Conservation (phyloP, 2,797 vertebrate species). For the Pempheris klunzingeri region DNA sequence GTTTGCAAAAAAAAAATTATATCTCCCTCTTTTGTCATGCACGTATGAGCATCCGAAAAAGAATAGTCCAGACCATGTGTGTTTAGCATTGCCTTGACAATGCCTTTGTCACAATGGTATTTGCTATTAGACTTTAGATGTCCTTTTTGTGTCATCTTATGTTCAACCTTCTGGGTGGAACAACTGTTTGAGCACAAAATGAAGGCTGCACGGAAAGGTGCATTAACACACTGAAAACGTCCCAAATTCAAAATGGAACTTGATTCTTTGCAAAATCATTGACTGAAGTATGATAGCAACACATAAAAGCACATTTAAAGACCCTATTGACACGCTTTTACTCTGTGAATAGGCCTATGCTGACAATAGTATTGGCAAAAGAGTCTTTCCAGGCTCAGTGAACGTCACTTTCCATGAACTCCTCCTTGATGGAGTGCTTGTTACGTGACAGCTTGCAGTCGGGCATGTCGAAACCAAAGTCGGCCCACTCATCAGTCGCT, state of each 20-base stretch:
- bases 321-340: constrained; percentile 18
- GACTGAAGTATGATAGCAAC: constrained; percentile 39
- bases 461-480: constrained; percentile 98
- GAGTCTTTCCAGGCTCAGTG: constrained; percentile 82
- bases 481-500: constrained; percentile 92
- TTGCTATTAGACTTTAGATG: constrained; percentile 19
- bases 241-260: constrained; percentile 23
- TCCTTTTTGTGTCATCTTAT: constrained; percentile 23
- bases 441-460: constrained; percentile 92
- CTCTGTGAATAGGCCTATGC: constrained; percentile 26
- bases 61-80: constrained; percentile 21
- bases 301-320: constrained; percentile 38
- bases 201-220: constrained; percentile 37
- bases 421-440: constrained; percentile 96
- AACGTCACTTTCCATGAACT: constrained; percentile 93
- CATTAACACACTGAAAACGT: constrained; percentile 39
- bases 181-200: constrained; percentile 34
- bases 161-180: constrained; percentile 25
- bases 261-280: constrained; percentile 33
- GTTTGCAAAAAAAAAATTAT: constrained; percentile 13
- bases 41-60: constrained; percentile 31
- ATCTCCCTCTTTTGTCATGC: constrained; percentile 1
- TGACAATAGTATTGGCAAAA: constrained; percentile 42
- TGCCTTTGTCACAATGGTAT: constrained; percentile 15
- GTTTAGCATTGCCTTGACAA: constrained; percentile 27